phyloP scores from a whole-genome alignment of 1,140 invertebrate genomes.

The Tribolium madens region DNA sequence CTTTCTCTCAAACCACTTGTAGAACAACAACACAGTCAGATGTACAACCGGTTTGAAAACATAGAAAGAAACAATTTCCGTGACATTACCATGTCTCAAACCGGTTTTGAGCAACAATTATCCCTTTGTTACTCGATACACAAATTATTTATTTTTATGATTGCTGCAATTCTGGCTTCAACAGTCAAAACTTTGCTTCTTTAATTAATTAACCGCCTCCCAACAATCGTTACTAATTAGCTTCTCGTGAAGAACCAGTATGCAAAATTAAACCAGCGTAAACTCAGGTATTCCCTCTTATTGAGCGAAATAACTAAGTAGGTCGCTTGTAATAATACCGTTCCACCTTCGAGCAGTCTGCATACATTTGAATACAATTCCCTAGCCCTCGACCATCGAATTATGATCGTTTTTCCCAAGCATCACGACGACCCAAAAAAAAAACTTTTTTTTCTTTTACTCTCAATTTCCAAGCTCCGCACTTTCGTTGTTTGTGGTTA shows the following conservation, averaged over 20 bases:
- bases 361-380: conserved; percentile 18
- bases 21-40: too few species aligned
- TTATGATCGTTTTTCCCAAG: background rate
- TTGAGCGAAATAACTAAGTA: background rate
- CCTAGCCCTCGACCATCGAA: background rate
- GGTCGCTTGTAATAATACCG: conserved; percentile 1
- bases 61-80: too few species aligned
- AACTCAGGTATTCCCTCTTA: background rate
- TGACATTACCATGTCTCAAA: too few species aligned
- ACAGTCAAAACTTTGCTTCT: too few species aligned
- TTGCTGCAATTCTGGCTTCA: too few species aligned
- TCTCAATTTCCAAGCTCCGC: conserved; percentile 15
- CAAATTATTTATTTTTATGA: too few species aligned
- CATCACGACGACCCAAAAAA: background rate
- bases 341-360: background rate
- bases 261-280: background rate
- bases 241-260: background rate
- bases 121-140: too few species aligned
- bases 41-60: too few species aligned
- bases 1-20: too few species aligned
- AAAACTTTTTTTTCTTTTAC: background rate
- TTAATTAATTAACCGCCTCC: too few species aligned
- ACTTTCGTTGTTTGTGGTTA: conserved; percentile 32
- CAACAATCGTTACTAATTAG: too few species aligned
- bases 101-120: too few species aligned